Evolutionary conservation across 2,797 vertebrate genomes (phyloP).

Genomic region (Echiichthys vipera): DNA sequence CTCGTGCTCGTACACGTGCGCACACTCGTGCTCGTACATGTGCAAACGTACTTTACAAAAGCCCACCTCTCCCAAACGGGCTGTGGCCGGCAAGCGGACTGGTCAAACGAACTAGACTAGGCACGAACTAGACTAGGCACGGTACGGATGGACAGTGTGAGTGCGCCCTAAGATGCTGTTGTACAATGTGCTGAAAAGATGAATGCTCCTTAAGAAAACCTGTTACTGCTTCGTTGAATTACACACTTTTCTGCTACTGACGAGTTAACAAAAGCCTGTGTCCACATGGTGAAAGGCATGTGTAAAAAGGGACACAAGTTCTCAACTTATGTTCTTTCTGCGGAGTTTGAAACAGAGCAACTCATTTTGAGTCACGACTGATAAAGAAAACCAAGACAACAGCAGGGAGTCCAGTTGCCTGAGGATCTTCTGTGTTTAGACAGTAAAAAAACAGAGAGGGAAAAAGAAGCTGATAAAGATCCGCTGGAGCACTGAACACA

Average conservation of each 20-base stretch:
- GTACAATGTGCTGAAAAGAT: neutral
- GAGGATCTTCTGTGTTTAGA: conserved; percentile 32
- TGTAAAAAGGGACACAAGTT: neutral
- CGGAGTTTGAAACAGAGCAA: conserved; percentile 20
- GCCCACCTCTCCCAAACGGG: no score
- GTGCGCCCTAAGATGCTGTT: neutral
- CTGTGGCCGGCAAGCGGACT: no score
- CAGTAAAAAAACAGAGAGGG: conserved; percentile 29
- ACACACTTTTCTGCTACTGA: neutral
- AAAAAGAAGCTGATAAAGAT: conserved; percentile 29
- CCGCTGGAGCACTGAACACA: conserved; percentile 18
- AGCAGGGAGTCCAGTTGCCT: conserved; percentile 34
- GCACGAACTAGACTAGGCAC: no score
- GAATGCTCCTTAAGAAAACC: neutral
- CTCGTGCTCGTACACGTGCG: no score
- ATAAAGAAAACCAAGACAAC: conserved; percentile 38
- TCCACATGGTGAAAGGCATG: neutral
- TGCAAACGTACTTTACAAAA: no score
- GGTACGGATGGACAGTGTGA: no score
- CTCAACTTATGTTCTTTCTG: conserved; percentile 13
- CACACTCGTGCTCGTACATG: no score
- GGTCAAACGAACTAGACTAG: no score
- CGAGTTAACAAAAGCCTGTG: neutral
- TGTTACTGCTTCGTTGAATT: neutral
- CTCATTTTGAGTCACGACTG: conserved; percentile 23